These are phyloP conservation scores for Mimumesa dahlbomi DNA, from an alignment of 2,888 invertebrate genomes.

Conservation along the genomic window DNA sequence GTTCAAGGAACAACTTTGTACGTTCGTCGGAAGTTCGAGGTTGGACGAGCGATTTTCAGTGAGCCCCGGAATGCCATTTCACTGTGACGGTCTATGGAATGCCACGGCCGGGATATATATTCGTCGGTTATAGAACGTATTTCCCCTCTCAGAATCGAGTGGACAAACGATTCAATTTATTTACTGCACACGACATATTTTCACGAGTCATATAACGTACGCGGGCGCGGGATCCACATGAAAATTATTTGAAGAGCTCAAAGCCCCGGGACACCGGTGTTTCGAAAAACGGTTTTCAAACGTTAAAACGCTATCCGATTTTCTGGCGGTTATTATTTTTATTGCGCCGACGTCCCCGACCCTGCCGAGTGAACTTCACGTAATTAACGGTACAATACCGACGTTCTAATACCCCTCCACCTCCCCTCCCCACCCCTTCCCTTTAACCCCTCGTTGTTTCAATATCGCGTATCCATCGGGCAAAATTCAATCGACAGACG, in stretches of 20 bases:
- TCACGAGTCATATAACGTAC: not conserved
- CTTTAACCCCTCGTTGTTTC: too few species aligned
- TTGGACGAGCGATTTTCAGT: not conserved
- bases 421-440: too few species aligned
- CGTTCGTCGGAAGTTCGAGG: not conserved
- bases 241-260: constrained; percentile 2
- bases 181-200: constrained; percentile 12
- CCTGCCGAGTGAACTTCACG: too few species aligned
- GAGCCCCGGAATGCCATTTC: not conserved
- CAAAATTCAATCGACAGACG: too few species aligned
- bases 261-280: not conserved
- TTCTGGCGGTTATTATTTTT: not conserved
- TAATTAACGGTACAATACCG: too few species aligned
- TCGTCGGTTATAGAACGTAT: not conserved
- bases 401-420: too few species aligned
- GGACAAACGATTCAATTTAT: constrained; percentile 10
- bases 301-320: not conserved
- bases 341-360: not conserved
- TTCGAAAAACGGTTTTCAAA: not conserved
- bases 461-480: too few species aligned
- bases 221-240: not conserved
- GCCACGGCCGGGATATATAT: not conserved
- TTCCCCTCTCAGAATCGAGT: not conserved
- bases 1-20: constrained; percentile 23
- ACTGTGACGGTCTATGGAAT: not conserved